These are phyloP conservation scores for Limnephilus lunatus DNA, from an alignment of 2,888 invertebrate genomes.

Conservation along the genomic window DNA sequence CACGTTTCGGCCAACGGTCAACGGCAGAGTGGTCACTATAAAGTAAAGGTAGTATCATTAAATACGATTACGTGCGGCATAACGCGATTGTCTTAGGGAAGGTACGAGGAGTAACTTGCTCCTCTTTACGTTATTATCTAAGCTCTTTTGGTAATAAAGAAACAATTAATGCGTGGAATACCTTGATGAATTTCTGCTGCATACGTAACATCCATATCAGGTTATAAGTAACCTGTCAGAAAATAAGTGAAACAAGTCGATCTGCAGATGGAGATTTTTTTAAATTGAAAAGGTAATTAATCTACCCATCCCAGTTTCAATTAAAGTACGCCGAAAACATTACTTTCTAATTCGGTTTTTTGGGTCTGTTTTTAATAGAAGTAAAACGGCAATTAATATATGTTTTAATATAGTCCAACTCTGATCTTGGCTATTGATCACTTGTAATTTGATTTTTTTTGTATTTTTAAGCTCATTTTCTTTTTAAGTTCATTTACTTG, in stretches of 20 bases:
- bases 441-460: neutral
- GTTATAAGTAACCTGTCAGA: neutral
- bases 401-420: neutral
- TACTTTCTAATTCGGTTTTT: neutral
- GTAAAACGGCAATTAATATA: neutral
- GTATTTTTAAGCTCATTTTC: neutral
- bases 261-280: neutral
- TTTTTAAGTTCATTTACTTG: neutral
- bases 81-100: constrained; percentile 38
- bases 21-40: constrained; percentile 55
- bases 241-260: neutral
- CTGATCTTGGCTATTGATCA: neutral
- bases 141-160: constrained; percentile 3
- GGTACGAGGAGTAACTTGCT: constrained; percentile 29
- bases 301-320: neutral
- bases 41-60: constrained; percentile 55
- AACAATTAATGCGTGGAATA: neutral
- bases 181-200: constrained; percentile 4
- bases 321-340: neutral
- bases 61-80: constrained; percentile 51
- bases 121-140: constrained; percentile 41
- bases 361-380: neutral
- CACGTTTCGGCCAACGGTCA: constrained; percentile 61
- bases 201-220: neutral
- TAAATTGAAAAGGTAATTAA: neutral